A percentile compares a stretch with the other conserved stretches of the same genome.
phyloP scores from a whole-genome alignment of 2,797 vertebrate species.

The Spizella passerina region DNA sequence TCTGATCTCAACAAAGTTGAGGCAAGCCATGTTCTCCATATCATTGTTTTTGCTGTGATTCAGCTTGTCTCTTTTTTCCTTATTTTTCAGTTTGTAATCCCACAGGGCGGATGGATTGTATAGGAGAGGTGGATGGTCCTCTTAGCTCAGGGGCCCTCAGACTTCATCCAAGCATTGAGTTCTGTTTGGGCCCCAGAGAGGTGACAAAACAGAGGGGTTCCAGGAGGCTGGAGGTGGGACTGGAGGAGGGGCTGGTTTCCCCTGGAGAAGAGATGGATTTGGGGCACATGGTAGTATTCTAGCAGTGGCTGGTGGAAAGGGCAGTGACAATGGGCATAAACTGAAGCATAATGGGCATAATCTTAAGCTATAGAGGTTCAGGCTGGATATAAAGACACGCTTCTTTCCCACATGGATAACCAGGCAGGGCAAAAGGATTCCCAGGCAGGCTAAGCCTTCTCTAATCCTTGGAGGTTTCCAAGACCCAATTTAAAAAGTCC shows the following conservation, averaged over 20 bases:
- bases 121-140: rapidly evolving
- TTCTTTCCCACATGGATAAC: neutral
- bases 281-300: neutral
- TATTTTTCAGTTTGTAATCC: neutral
- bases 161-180: neutral
- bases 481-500: neutral
- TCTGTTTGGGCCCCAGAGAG: neutral
- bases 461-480: neutral
- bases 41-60: neutral
- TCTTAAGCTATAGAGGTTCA: neutral
- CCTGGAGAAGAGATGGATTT: neutral
- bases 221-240: neutral
- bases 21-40: neutral
- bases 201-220: neutral
- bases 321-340: neutral
- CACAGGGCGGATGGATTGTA: neutral
- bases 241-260: neutral
- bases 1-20: neutral
- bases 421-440: neutral
- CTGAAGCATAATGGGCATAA: neutral
- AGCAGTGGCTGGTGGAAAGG: neutral
- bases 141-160: rapidly evolving
- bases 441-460: neutral
- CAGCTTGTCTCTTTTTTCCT: neutral
- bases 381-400: neutral